Evolutionary conservation across 2,888 invertebrate species (phyloP), one percentile per base, ranked within the genome.

Genomic region (Galerucella nymphaeae): DNA sequence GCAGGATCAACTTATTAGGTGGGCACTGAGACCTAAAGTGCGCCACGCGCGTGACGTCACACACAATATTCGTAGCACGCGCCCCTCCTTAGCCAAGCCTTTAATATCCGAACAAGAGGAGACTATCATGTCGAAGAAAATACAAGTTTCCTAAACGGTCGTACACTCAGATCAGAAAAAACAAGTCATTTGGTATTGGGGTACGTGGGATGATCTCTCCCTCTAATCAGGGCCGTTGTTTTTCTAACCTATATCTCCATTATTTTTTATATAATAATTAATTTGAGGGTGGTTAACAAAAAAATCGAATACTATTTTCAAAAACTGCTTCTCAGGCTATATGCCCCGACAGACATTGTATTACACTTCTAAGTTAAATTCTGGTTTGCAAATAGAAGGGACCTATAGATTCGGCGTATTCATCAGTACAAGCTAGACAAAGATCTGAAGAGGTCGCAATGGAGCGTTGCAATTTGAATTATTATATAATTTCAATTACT

Each of bases 1-100:
- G 62, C 66, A 65, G 58, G 66, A 64, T 62, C 69, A 38, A 71
- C 72, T 71, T 75, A 77, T 77, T 76, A 78, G 76, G 74, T 63
- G 76, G 76, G 76, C 76, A 76, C 67, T 16, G 61, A 16, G 38
- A 72, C 66, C 63, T 23, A 63, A 73, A n/a, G 75, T 76, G 75
- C 76, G 80, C 77, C 80, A 80, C 79, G 78, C 79, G 78, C 75
- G 77, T 80, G 80, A 80, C 80, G 79, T 79, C 80, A 80, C 75
- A 70, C 66, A 66, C 77, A 73, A 78, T 78, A 75, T 76, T 73
- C 76, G 75, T 76, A 84, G 83, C 85, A 84, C 84, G 85, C 85
- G 85, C 85, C 85, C 85, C 84, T 85, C 85, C 85, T 85, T 84
- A 69, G 81, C 85, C 85, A 85, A 85, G 84, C 85, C 85, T 84